Conservation (phyloP, 35 echinoderm and acorn worm genomes). For the Anneissia japonica region DNA sequence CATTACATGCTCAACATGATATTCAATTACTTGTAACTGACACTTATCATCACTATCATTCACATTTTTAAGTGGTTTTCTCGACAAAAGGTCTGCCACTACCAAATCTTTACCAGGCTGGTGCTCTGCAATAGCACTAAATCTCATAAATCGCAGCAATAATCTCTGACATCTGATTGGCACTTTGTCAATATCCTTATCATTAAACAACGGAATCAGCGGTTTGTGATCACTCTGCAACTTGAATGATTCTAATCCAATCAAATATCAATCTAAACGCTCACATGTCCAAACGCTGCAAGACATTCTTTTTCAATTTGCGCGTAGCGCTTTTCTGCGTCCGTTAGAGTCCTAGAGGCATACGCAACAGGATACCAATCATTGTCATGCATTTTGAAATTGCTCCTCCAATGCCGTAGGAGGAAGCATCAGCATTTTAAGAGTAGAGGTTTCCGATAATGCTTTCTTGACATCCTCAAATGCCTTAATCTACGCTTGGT, state of each 20-base stretch:
- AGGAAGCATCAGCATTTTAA: no score
- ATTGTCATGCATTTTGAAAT: conserved; percentile 21
- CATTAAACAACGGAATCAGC: not conserved
- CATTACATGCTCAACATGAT: not conserved
- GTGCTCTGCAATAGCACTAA: not conserved
- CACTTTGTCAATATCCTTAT: conserved; percentile 13
- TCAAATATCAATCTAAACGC: conserved; percentile 13
- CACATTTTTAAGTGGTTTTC: not conserved
- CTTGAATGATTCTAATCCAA: conserved; percentile 6
- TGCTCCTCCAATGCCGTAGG: not conserved
- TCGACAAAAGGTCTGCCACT: not conserved
- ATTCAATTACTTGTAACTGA: not conserved
- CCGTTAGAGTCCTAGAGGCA: conserved; percentile 18
- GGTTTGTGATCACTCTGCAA: conserved; percentile 26
- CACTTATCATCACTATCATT: not conserved
- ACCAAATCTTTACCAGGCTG: not conserved
- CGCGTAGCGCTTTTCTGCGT: conserved; percentile 10
- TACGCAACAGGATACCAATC: not conserved
- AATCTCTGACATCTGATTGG: not conserved
- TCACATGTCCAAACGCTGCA: conserved; percentile 26
- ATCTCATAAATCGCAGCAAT: not conserved
- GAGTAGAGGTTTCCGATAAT: not conserved
- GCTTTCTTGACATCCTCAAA: not conserved
- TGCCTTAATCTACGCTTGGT: not conserved
- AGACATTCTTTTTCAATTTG: conserved; percentile 24